Percentiles rank a stretch among this genome's conserved stretches.
phyloP scores from a whole-genome alignment of 1,140 invertebrate genomes.

The Euwallacea fornicatus region DNA sequence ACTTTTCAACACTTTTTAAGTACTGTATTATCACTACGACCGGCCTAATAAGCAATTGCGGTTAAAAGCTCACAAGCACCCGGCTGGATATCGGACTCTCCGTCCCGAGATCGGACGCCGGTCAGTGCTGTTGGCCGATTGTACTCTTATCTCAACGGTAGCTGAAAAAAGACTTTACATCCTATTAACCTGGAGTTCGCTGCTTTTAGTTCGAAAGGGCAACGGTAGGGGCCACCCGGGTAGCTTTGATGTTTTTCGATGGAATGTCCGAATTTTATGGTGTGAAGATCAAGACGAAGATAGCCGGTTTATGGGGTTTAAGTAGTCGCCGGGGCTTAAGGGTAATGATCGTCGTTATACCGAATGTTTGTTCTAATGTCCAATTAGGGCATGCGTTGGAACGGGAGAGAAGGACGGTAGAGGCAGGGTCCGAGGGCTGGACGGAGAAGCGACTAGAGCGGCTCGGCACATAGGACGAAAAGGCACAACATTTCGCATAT shows the following conservation, averaged over 20 bases:
- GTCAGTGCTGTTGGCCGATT: constrained; percentile 26
- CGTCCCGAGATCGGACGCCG: too few species aligned
- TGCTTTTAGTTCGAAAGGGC: constrained; percentile 40
- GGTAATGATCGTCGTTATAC: too few species aligned
- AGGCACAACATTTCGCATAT: constrained; percentile 41
- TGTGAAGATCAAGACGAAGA: constrained; percentile 3
- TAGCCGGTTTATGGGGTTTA: not conserved
- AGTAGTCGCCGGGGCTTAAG: too few species aligned
- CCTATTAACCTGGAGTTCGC: constrained; percentile 44
- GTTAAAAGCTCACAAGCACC: constrained; percentile 40
- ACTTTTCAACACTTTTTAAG: constrained; percentile 48
- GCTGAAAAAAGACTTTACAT: constrained; percentile 43
- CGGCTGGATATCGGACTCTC: not conserved
- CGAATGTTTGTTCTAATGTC: too few species aligned
- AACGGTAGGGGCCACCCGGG: constrained; percentile 45
- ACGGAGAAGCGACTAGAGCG: constrained; percentile 22
- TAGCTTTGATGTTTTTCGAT: constrained; percentile 31
- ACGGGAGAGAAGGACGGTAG: too few species aligned
- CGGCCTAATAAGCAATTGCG: constrained; percentile 42
- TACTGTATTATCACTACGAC: constrained; percentile 46
- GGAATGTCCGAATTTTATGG: constrained; percentile 24
- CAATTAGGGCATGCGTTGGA: not conserved
- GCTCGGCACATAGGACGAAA: constrained; percentile 35
- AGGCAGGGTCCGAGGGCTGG: not conserved
- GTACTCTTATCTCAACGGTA: constrained; percentile 45